Conservation (phyloP, 2,888 invertebrate genomes). For the Acanthacorydalis orientalis region DNA sequence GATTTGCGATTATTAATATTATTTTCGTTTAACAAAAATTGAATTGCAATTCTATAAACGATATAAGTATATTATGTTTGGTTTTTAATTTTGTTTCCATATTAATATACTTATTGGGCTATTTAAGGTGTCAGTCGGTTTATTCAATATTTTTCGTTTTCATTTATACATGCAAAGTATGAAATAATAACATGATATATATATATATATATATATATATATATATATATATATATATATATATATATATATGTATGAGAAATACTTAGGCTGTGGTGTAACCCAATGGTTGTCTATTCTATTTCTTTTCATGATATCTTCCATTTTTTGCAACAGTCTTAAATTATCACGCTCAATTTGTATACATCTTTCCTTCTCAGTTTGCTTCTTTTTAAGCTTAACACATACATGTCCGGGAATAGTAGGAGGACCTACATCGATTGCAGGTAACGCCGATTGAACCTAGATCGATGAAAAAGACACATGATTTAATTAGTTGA, state of each 20-base stretch:
- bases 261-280: constrained; percentile 41
- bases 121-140: too few relatives aligned
- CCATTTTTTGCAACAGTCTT: constrained; percentile 46
- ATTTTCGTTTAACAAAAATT: too few relatives aligned
- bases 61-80: too few relatives aligned
- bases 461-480: constrained; percentile 27
- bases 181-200: too few relatives aligned
- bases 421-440: constrained; percentile 46
- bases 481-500: not conserved
- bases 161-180: too few relatives aligned
- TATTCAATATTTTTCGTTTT: too few relatives aligned
- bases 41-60: too few relatives aligned
- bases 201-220: too few relatives aligned
- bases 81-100: too few relatives aligned
- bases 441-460: constrained; percentile 43
- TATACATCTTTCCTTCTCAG: constrained; percentile 44
- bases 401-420: constrained; percentile 44
- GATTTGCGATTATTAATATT: too few relatives aligned
- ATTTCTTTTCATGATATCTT: constrained; percentile 45
- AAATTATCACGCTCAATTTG: constrained; percentile 52
- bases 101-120: too few relatives aligned
- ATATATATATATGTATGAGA: not conserved
- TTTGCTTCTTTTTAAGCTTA: constrained; percentile 52
- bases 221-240: too few relatives aligned
- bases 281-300: constrained; percentile 51